Percentiles rank a stretch among this genome's conserved stretches.
phyloP scores from a whole-genome alignment of 1,140 invertebrate species.

The Ostrea edulis region DNA sequence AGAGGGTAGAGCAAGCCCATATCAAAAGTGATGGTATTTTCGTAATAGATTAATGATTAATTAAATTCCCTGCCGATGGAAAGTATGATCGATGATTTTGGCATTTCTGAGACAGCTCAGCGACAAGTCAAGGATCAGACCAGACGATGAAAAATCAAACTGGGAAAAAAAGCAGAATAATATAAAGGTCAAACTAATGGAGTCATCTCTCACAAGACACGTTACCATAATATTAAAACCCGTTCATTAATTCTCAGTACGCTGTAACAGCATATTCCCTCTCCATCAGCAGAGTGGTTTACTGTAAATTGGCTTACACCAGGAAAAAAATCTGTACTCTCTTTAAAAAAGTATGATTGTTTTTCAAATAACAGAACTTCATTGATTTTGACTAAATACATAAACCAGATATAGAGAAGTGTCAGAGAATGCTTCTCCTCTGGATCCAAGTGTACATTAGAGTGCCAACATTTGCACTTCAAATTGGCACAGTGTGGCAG shows the following conservation, averaged over 20 bases:
- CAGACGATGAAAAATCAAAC: background rate
- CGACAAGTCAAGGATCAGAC: conserved; percentile 9
- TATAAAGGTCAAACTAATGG: background rate
- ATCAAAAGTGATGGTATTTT: conserved; percentile 39
- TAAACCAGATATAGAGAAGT: conserved; percentile 23
- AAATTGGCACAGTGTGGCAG: background rate
- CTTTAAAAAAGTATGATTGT: background rate
- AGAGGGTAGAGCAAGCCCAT: conserved; percentile 24
- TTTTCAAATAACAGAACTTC: background rate
- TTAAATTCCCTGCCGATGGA: conserved; percentile 25
- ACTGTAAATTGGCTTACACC: background rate
- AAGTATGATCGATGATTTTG: conserved; percentile 39
- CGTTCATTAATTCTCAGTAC: background rate
- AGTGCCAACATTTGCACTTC: conserved; percentile 30
- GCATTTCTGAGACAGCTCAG: conserved; percentile 26
- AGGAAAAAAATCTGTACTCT: background rate
- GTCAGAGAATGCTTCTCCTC: background rate
- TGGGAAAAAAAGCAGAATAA: background rate
- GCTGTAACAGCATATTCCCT: background rate
- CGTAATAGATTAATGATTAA: conserved; percentile 39
- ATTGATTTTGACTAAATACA: conserved; percentile 29
- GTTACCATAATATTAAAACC: background rate
- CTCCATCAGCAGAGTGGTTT: background rate
- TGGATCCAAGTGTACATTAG: background rate
- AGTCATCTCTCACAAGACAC: background rate